Conservation (phyloP, 1,140 invertebrate genomes). For the Ylistrum balloti region DNA sequence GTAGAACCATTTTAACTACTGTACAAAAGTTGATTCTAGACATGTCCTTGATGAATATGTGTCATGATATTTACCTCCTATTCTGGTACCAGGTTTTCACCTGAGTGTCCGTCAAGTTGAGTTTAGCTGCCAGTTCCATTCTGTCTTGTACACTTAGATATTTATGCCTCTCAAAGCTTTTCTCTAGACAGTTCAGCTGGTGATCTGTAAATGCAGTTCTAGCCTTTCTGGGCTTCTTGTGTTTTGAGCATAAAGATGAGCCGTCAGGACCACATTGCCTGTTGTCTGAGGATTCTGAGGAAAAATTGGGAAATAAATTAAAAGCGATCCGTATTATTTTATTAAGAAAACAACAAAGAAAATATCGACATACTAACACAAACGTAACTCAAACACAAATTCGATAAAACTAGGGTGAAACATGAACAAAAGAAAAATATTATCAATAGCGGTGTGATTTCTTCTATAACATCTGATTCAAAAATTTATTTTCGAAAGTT, state of each 20-base stretch:
- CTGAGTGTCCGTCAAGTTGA: slow-evolving; percentile 98
- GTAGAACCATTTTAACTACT: no score
- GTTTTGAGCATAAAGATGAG: slow-evolving; percentile 41
- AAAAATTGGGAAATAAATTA: neutral
- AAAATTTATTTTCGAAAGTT: no score
- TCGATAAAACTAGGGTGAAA: no score
- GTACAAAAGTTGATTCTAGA: no score
- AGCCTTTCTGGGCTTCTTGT: slow-evolving; percentile 98
- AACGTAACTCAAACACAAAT: no score
- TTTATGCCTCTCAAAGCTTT: slow-evolving; percentile 98
- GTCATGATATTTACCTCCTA: slow-evolving; percentile 89
- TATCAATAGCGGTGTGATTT: no score
- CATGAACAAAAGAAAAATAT: no score
- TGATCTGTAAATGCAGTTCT: slow-evolving; percentile 99
- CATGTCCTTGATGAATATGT: no score
- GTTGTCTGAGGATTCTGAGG: neutral
- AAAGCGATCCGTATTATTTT: no score
- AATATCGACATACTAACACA: no score
- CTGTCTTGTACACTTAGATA: slow-evolving; percentile 99
- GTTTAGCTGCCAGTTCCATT: slow-evolving; percentile 97
- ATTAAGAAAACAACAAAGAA: no score
- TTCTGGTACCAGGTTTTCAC: slow-evolving; percentile 99
- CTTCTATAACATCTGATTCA: no score
- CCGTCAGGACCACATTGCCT: neutral
- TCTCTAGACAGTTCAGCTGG: slow-evolving; percentile 97